phyloP scores from a whole-genome alignment of 1,140 invertebrate genomes.

The Drosophila biarmipes region DNA sequence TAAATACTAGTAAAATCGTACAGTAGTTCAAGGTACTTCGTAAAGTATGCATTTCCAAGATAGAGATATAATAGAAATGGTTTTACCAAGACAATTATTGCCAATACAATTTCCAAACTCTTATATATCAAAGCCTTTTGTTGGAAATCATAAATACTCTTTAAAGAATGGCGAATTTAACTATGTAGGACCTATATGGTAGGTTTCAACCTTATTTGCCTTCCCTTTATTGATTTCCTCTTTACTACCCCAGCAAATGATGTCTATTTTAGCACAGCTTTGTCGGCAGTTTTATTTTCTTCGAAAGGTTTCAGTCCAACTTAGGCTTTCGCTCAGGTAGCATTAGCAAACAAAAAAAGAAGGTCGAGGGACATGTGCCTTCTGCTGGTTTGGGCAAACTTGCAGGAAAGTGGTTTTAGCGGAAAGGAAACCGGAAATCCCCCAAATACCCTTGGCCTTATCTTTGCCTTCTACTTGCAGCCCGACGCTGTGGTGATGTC shows the following conservation, averaged over 20 bases:
- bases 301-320: slow-evolving; percentile 33
- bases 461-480: slow-evolving; percentile 62
- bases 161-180: too few relatives aligned
- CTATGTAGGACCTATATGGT: too few relatives aligned
- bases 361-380: slow-evolving; percentile 42
- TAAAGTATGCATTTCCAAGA: too few relatives aligned
- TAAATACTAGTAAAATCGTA: not conserved
- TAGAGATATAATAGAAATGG: too few relatives aligned
- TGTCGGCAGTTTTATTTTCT: slow-evolving; percentile 6
- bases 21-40: not conserved
- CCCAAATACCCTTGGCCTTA: slow-evolving; percentile 24
- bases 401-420: slow-evolving; percentile 49
- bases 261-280: slow-evolving; percentile 31
- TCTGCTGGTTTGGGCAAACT: slow-evolving; percentile 45
- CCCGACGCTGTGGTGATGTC: slow-evolving; percentile 90
- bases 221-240: not conserved
- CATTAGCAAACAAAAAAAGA: slow-evolving; percentile 13
- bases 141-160: too few relatives aligned
- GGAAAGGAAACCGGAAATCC: not conserved
- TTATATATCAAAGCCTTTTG: too few relatives aligned
- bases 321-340: slow-evolving; percentile 7
- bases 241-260: not conserved
- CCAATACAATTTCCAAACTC: too few relatives aligned
- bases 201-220: not conserved
- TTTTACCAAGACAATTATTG: too few relatives aligned